phyloP scores from a whole-genome alignment of 1,140 invertebrate genomes.

The Heliconius nattereri region DNA sequence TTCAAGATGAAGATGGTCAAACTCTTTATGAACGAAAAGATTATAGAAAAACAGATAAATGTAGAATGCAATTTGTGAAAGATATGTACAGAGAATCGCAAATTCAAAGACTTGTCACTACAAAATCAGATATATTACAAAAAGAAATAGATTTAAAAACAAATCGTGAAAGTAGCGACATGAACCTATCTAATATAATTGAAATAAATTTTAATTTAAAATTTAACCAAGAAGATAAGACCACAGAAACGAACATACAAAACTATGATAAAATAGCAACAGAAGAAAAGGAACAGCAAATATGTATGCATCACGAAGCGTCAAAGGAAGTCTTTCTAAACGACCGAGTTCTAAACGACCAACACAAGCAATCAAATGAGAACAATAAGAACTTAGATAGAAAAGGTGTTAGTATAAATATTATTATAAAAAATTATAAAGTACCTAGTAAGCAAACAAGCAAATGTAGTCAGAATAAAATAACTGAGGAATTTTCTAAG shows the following conservation, averaged over 20 bases:
- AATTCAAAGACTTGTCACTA: conserved; percentile 49
- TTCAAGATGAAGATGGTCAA: conserved; percentile 57
- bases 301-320: conserved; percentile 15
- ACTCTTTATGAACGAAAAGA: conserved; percentile 61
- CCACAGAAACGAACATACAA: conserved; percentile 44
- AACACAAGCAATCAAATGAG: conserved; percentile 29
- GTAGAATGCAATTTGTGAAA: conserved; percentile 34
- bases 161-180: conserved; percentile 36
- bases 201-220: conserved; percentile 65
- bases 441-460: conserved; percentile 28
- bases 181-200: conserved; percentile 53
- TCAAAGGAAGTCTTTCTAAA: conserved; percentile 51
- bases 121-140: conserved; percentile 34
- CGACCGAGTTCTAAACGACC: conserved; percentile 40
- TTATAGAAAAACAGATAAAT: conserved; percentile 39
- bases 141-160: conserved; percentile 30
- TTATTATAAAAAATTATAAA: conserved; percentile 58
- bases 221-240: conserved; percentile 56
- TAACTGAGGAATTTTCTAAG: conserved; percentile 46
- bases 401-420: conserved; percentile 63
- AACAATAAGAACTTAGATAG: conserved; percentile 35
- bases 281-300: conserved; percentile 27
- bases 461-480: conserved; percentile 17
- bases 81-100: conserved; percentile 52
- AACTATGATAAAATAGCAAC: conserved; percentile 34